phyloP scores from a whole-genome alignment of 2,113 vertebrate genomes.

The Phalacrocorax pelagicus region DNA sequence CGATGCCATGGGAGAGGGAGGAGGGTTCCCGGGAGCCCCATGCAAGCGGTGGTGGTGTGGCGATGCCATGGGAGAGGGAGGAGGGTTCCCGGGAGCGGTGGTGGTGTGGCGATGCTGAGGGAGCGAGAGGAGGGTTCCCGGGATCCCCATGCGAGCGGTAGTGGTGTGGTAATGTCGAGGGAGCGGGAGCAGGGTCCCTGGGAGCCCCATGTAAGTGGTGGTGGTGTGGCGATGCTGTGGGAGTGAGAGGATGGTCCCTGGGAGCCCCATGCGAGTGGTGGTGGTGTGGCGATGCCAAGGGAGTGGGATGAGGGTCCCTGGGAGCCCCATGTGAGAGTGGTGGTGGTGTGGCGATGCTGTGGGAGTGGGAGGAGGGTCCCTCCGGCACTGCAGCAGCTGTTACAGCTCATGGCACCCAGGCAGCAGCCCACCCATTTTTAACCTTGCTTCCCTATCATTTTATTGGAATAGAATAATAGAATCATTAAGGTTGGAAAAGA shows the following conservation, averaged over 20 bases:
- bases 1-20: background rate
- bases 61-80: background rate
- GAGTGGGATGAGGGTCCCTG: background rate
- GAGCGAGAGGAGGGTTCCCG: background rate
- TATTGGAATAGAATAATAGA: too few relatives aligned
- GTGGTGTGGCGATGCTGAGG: background rate
- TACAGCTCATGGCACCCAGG: background rate
- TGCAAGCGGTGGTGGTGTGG: background rate
- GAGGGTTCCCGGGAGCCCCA: background rate
- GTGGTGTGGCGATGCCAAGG: background rate
- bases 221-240: background rate
- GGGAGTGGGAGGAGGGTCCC: background rate
- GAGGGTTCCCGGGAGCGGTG: background rate
- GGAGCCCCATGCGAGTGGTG: background rate
- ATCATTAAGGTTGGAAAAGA: too few relatives aligned
- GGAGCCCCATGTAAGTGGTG: background rate
- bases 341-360: background rate
- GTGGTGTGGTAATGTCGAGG: background rate
- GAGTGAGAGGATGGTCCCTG: background rate
- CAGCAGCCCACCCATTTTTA: background rate
- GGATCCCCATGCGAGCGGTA: background rate
- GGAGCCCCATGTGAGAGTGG: background rate
- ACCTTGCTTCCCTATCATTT: background rate
- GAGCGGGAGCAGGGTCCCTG: background rate
- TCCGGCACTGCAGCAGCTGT: accelerated